These are phyloP conservation scores for Scleropages formosus DNA, from an alignment of 2,797 vertebrate genomes.

Conservation along the genomic window DNA sequence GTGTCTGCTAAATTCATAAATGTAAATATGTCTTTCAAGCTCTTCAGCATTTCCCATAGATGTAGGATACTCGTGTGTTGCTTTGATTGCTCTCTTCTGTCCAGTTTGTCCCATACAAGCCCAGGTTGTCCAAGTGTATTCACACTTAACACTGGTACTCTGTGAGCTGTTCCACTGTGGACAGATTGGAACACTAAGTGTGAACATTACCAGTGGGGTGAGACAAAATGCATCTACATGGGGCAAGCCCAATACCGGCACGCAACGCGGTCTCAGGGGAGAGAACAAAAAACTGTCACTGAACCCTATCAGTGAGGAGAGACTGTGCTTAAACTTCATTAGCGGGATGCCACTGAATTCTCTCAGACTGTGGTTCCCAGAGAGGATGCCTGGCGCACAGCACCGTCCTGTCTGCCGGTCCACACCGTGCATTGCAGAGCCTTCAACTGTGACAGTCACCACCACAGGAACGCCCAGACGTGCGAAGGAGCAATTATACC, in stretches of 20 bases:
- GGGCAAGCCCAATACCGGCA: too few species aligned
- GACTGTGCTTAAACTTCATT: constrained; percentile 8
- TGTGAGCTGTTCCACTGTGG: neutral
- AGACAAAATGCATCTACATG: too few species aligned
- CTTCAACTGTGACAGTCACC: constrained; percentile 17
- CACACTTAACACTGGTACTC: too few species aligned
- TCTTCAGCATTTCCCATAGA: too few species aligned
- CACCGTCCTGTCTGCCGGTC: constrained; percentile 10
- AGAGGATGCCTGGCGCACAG: neutral
- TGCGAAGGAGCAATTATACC: constrained; percentile 23
- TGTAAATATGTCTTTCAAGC: too few species aligned
- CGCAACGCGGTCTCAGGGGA: too few species aligned
- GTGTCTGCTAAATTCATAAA: too few species aligned
- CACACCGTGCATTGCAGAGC: neutral
- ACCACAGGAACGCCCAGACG: constrained; percentile 16
- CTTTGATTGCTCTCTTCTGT: too few species aligned
- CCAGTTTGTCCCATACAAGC: too few species aligned
- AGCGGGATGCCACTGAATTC: neutral
- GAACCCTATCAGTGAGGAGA: neutral
- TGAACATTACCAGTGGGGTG: neutral
- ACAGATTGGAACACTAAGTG: neutral
- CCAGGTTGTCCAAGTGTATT: too few species aligned
- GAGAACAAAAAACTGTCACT: neutral
- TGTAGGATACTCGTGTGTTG: too few species aligned
- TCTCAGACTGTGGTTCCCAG: constrained; percentile 6